Conservation (phyloP, 2,888 invertebrate genomes). For the Cryptus viduatorius region DNA sequence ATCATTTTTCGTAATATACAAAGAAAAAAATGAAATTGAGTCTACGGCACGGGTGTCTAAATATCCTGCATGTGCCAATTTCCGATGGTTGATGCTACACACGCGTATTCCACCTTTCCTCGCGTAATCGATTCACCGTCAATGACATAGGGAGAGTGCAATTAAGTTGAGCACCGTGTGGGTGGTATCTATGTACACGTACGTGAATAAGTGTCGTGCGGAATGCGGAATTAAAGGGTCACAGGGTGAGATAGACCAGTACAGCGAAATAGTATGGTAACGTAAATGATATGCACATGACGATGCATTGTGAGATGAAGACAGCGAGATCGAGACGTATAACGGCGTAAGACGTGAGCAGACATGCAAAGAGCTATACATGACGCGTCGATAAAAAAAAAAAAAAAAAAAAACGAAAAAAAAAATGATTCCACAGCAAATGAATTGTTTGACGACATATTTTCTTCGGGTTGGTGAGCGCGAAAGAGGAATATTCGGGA, state of each 20-base stretch:
- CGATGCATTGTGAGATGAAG: conserved; percentile 12
- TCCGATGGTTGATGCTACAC: conserved; percentile 27
- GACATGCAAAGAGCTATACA: conserved; percentile 48
- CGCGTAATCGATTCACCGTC: conserved; percentile 49
- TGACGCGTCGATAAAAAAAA: conserved; percentile 55
- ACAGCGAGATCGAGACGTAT: conserved; percentile 25
- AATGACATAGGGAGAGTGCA: conserved; percentile 50
- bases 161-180: conserved; percentile 56
- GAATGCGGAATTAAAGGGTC: conserved; percentile 68
- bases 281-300: conserved; percentile 52
- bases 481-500: neutral
- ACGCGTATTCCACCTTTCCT: neutral
- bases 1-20: neutral
- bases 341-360: conserved; percentile 18
- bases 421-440: conserved; percentile 45
- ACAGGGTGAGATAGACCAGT: conserved; percentile 31
- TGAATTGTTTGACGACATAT: neutral
- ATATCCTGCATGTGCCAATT: conserved; percentile 60
- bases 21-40: neutral
- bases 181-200: conserved; percentile 5
- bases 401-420: conserved; percentile 36
- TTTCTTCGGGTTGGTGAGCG: neutral
- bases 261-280: conserved; percentile 25
- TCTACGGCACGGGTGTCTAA: conserved; percentile 5
- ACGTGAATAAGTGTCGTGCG: conserved; percentile 62